Evolutionary conservation across 2,113 vertebrate species (phyloP).

Genomic region (Sus scrofa): T2T-Sscrofa CM000812.6:103925501-103926000

Average conservation of each 20-base stretch:
- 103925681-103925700: not conserved
- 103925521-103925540: not conserved
- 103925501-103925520: not conserved
- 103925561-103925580: not conserved
- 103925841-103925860: not conserved
- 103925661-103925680: not conserved
- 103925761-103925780: not conserved
- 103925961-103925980: not conserved
- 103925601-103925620: not conserved
- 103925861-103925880: not conserved
- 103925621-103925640: not conserved
- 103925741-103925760: not conserved
- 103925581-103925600: not conserved
- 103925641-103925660: not conserved
- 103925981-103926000: not conserved
- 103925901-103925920: not conserved
- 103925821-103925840: not conserved
- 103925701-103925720: not conserved
- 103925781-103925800: not conserved
- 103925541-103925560: not conserved
- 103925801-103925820: not conserved
- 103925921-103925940: not conserved
- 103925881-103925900: not conserved
- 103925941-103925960: not conserved
- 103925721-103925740: not conserved